Percentiles rank a stretch among this genome's conserved stretches.
Conservation (phyloP, 2,797 vertebrate species). For the Rhinella marina region DNA sequence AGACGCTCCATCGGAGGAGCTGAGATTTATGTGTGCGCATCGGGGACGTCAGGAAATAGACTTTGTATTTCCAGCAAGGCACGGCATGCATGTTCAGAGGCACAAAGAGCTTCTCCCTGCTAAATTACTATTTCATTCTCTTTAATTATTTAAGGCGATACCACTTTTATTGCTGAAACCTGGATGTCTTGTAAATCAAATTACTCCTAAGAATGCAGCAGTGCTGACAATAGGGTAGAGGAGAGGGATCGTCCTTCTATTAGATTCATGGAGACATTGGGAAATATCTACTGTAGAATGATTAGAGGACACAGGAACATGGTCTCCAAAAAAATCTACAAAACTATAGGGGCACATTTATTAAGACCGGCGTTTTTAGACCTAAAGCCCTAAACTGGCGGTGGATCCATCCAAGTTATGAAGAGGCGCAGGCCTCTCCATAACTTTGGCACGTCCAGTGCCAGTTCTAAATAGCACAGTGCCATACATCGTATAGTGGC, state of each 20-base stretch:
- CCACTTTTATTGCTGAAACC: constrained; percentile 34
- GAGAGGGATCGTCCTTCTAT: background rate
- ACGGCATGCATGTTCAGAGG: background rate
- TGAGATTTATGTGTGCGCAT: constrained; percentile 16
- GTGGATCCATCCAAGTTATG: too few species aligned
- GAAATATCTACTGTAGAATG: background rate
- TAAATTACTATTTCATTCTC: constrained; percentile 26
- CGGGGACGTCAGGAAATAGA: background rate
- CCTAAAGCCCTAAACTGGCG: too few species aligned
- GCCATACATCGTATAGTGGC: too few species aligned
- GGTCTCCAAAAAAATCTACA: background rate
- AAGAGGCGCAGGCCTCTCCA: too few species aligned
- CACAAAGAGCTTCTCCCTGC: background rate
- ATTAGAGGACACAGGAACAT: background rate
- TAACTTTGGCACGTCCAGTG: too few species aligned
- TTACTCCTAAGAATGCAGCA: constrained; percentile 30
- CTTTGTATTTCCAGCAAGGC: background rate
- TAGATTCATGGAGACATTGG: constrained; percentile 12
- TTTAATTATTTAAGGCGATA: constrained; percentile 35
- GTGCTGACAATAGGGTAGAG: constrained; percentile 7
- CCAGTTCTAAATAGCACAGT: too few species aligned
- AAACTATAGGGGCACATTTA: background rate
- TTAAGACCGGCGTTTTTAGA: too few species aligned
- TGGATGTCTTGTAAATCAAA: constrained; percentile 46
- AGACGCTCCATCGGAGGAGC: background rate